Conservation (phyloP, 2,113 vertebrate species). For the Loxodonta africana region DNA sequence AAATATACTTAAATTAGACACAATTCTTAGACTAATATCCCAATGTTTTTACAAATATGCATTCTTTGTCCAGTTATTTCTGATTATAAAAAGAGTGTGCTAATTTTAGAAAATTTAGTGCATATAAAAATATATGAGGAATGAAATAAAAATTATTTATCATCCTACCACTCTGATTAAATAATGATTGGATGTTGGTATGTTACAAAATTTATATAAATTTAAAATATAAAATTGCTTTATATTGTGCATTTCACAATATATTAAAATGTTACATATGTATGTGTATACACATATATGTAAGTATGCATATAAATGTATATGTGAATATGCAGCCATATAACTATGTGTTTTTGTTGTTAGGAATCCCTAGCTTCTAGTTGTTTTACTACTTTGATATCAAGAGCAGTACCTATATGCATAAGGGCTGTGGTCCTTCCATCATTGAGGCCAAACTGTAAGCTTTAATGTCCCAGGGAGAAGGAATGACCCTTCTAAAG, state of each 20-base stretch:
- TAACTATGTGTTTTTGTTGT: background rate
- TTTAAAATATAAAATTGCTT: background rate
- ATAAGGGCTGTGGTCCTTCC: background rate
- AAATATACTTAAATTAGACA: background rate
- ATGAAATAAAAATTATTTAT: background rate
- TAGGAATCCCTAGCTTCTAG: background rate
- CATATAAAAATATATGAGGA: background rate
- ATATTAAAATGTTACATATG: background rate
- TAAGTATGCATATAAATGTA: background rate
- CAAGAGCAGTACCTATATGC: background rate
- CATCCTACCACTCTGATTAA: background rate
- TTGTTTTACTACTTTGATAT: background rate
- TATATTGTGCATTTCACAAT: background rate
- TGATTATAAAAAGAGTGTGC: background rate
- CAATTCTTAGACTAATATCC: background rate
- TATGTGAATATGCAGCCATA: background rate
- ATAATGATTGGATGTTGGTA: background rate
- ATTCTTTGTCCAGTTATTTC: background rate
- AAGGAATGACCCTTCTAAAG: background rate
- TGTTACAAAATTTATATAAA: constrained; percentile 1
- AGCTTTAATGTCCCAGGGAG: background rate
- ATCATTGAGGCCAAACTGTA: background rate
- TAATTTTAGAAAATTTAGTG: constrained; percentile 36
- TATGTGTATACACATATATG: background rate
- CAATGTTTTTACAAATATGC: background rate